Evolutionary conservation across 2,888 invertebrate species (phyloP).

Genomic region (Priocnemis perturbator): DNA sequence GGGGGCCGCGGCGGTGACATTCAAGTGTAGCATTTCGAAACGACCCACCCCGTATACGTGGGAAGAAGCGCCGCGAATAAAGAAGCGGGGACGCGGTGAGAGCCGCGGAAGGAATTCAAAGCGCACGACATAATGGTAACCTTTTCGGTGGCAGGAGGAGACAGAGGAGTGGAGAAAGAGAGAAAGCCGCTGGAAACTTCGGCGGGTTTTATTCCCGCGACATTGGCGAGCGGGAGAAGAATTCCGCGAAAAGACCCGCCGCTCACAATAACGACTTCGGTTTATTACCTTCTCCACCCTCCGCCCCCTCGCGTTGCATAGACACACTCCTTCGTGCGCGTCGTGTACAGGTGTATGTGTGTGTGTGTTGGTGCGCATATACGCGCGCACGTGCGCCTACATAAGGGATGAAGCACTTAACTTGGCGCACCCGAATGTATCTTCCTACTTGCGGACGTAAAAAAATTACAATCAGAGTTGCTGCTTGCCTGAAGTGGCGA

Average conservation of each 20-base stretch:
- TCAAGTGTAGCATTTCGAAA: too few species aligned
- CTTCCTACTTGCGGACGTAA: too few species aligned
- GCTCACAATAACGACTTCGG: background rate
- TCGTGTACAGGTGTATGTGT: too few species aligned
- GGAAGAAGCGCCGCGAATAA: background rate
- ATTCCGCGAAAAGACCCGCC: conserved; percentile 23
- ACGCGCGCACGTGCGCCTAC: background rate
- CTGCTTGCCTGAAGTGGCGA: too few species aligned
- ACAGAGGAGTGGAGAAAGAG: too few species aligned
- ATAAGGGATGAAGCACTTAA: conserved; percentile 1
- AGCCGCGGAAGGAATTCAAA: conserved; percentile 52
- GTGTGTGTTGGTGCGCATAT: too few species aligned
- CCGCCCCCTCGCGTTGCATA: background rate
- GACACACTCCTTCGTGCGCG: background rate
- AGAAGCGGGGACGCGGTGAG: conserved; percentile 45
- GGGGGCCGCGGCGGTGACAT: too few species aligned
- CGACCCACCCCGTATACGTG: too few species aligned
- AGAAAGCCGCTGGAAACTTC: conserved; percentile 40
- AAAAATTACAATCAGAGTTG: too few species aligned
- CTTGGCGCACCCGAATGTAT: background rate
- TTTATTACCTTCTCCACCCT: background rate
- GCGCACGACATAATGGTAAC: conserved; percentile 55
- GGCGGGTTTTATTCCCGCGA: conserved; percentile 40
- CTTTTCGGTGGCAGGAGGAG: conserved; percentile 14
- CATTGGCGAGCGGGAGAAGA: conserved; percentile 24